Evolutionary conservation across 2,888 invertebrate genomes (phyloP), one percentile per base, ranked within the genome.

Genomic region (Cacoxenus indagator): DNA sequence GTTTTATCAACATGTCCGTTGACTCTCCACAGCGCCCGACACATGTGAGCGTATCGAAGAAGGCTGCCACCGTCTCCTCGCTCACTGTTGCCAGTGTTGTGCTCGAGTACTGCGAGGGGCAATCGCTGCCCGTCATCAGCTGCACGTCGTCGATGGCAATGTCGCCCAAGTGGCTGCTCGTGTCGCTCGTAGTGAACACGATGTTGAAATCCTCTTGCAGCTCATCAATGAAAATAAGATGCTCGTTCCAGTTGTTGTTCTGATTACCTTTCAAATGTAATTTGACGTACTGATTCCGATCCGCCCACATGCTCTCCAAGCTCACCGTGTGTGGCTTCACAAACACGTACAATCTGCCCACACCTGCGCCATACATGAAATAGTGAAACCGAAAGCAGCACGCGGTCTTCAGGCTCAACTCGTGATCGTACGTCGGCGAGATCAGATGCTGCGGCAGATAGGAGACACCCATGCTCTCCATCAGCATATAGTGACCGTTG

Each of bases 141-240:
- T 90, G 90, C 0, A 96, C 91, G 83, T 96, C 96, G 76, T 96
- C 96, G 14, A 96, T 91, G 0, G 95, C 95, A 43, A 94, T 93
- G 82, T 95, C 95, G 66, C 94, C 94, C 6, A 92, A 90, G 73
- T 91, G 93, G 24, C 90, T 90, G 0, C 78, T 75, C 0, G 94
- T 94, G 31, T 93, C 89, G 0, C 93, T 89, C 0, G 93, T 95
- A 84, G 95, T 94, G 55, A 96, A 91, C 3, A 95, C 89, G 27
- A 96, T 92, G 93, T 95, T 88, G 64, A 89, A 87, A 46, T 89
- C 76, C 89, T 89, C 62, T 77, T 77, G 1, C 89, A 87, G 37
- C 86, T 85, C 11, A 82, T 88, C 66, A 91, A 89, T 72, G 82
- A 77, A 17, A 89, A 88, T 29, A 89, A 89, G 26, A 88, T 91